phyloP scores from a whole-genome alignment of 2,113 vertebrate genomes.

The Erythrolamprus reginae region DNA sequence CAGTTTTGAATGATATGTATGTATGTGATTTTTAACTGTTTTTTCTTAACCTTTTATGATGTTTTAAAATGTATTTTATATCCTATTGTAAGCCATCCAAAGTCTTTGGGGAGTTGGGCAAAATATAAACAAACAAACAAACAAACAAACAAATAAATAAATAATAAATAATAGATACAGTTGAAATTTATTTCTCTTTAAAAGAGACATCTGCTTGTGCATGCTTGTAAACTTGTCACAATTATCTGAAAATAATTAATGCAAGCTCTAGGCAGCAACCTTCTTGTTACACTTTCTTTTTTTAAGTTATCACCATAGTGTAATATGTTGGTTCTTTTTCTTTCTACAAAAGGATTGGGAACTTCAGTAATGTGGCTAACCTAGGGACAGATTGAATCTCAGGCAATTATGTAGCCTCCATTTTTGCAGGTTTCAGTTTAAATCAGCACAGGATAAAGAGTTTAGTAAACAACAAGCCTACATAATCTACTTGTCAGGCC shows the following conservation, averaged over 20 bases:
- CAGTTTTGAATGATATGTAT: no score
- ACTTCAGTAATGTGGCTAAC: not conserved
- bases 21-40: no score
- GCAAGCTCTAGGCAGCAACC: slow-evolving; percentile 42
- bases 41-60: no score
- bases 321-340: not conserved
- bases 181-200: slow-evolving; percentile 36
- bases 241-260: slow-evolving; percentile 42
- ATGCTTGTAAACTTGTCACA: slow-evolving; percentile 47
- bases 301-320: not conserved
- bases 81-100: no score
- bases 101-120: no score
- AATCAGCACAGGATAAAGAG: not conserved
- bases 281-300: slow-evolving; percentile 48
- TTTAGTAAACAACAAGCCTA: not conserved
- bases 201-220: slow-evolving; percentile 40
- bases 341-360: not conserved
- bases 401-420: not conserved
- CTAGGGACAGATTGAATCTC: not conserved
- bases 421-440: not conserved
- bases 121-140: no score
- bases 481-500: not conserved
- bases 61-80: no score
- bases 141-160: no score
- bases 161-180: no score